Evolutionary conservation across 2,113 vertebrate genomes (phyloP).

Genomic region (Rhinolophus ferrumequinum): DNA sequence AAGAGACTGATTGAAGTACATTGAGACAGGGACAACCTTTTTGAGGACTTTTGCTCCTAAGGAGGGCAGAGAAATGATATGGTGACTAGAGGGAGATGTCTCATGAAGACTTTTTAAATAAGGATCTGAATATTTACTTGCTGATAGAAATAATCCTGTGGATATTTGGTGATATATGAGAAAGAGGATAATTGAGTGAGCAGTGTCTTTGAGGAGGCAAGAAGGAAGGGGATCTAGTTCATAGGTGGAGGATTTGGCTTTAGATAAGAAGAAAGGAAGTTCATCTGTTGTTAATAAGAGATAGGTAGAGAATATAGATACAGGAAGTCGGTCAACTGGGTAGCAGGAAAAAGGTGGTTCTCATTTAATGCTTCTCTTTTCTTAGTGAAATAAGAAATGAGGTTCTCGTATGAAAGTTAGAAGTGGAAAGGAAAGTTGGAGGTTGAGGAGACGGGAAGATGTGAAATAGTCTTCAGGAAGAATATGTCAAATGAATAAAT

Average conservation of each 20-base stretch:
- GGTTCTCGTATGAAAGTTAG: background rate
- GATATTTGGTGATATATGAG: background rate
- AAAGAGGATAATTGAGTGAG: background rate
- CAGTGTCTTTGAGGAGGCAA: background rate
- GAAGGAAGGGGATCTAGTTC: background rate
- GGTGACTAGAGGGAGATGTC: background rate
- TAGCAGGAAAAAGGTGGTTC: conserved; percentile 11
- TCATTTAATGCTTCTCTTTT: conserved; percentile 17
- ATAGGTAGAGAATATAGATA: background rate
- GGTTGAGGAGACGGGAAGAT: background rate
- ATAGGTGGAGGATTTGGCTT: background rate
- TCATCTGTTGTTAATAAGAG: background rate
- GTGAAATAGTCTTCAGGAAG: background rate
- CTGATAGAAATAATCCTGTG: background rate
- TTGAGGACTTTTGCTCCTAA: background rate
- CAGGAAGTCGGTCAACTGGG: background rate
- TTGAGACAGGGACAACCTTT: background rate
- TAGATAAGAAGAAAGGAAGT: conserved; percentile 5
- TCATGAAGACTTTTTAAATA: background rate
- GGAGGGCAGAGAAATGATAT: background rate
- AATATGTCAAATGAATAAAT: background rate
- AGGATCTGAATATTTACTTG: background rate
- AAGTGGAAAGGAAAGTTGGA: background rate
- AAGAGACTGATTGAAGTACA: background rate
- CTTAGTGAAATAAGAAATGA: conserved; percentile 19